Evolutionary conservation across 2,888 invertebrate species (phyloP).

Genomic region (Tetranychus truncatus): DNA sequence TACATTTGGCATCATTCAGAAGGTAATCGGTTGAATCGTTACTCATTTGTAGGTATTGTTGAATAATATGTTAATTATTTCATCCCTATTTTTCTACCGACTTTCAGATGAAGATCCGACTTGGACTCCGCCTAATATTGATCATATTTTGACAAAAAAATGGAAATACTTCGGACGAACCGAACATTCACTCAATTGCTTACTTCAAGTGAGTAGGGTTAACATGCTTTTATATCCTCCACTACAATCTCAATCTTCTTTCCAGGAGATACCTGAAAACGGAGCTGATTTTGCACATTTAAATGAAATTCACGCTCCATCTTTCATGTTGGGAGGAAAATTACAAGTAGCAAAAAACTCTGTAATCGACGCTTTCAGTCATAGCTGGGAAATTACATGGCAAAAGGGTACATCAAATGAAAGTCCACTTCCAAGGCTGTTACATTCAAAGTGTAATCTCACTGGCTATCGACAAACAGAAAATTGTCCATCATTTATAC

Average conservation of each 20-base stretch:
- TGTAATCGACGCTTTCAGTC: background rate
- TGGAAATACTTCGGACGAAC: conserved; percentile 56
- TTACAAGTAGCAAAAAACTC: conserved; percentile 39
- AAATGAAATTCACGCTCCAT: conserved; percentile 50
- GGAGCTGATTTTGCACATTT: conserved; percentile 68
- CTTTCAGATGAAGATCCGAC: conserved; percentile 38
- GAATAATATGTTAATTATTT: background rate
- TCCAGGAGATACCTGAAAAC: conserved; percentile 69
- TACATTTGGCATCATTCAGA: conserved; percentile 70
- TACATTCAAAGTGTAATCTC: conserved; percentile 62
- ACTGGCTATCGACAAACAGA: conserved; percentile 52
- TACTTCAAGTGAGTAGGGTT: conserved; percentile 46
- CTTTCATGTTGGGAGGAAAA: conserved; percentile 38
- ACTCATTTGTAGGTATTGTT: background rate
- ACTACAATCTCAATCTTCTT: background rate
- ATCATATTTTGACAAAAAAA: conserved; percentile 38
- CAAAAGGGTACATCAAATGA: background rate
- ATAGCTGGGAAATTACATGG: background rate
- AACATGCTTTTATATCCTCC: background rate
- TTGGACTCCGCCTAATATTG: conserved; percentile 46
- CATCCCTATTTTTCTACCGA: background rate
- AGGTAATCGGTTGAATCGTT: conserved; percentile 27
- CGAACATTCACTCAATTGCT: conserved; percentile 54
- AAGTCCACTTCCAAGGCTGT: conserved; percentile 32
- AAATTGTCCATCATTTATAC: conserved; percentile 57